These are phyloP conservation scores for Drosophila azteca DNA, from an alignment of 1,140 invertebrate genomes.

Conservation along the genomic window DNA sequence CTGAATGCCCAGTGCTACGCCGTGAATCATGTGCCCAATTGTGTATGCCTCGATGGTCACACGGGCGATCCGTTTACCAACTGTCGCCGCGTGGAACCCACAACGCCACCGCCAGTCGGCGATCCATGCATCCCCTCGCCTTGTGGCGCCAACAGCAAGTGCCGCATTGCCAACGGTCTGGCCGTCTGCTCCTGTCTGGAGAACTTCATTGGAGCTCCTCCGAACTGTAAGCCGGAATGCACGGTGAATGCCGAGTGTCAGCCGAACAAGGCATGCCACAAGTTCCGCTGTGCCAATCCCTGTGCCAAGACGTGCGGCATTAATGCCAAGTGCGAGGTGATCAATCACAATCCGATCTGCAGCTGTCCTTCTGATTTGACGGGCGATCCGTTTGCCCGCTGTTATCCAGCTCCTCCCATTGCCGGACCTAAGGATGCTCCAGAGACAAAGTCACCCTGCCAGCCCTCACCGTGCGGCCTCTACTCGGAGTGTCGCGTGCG, in stretches of 20 bases:
- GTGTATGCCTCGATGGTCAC: conserved; percentile 89
- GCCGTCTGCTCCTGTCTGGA: conserved; percentile 92
- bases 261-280: conserved; percentile 88
- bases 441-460: conserved; percentile 88
- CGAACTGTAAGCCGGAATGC: conserved; percentile 90
- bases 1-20: conserved; percentile 90
- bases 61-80: conserved; percentile 92
- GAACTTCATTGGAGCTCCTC: conserved; percentile 87
- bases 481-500: conserved; percentile 88
- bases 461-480: conserved; percentile 91
- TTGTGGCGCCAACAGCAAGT: conserved; percentile 92
- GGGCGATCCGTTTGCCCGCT: conserved; percentile 90
- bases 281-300: conserved; percentile 89
- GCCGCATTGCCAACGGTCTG: conserved; percentile 88
- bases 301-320: conserved; percentile 89
- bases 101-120: conserved; percentile 85
- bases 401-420: conserved; percentile 83
- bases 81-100: conserved; percentile 85
- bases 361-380: conserved; percentile 88
- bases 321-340: conserved; percentile 88
- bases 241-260: conserved; percentile 90
- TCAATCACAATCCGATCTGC: conserved; percentile 91
- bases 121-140: conserved; percentile 91
- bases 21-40: conserved; percentile 89
- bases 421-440: conserved; percentile 82